phyloP scores from a whole-genome alignment of 2,888 invertebrate species.

The Sphaerophoria rueppellii region DNA sequence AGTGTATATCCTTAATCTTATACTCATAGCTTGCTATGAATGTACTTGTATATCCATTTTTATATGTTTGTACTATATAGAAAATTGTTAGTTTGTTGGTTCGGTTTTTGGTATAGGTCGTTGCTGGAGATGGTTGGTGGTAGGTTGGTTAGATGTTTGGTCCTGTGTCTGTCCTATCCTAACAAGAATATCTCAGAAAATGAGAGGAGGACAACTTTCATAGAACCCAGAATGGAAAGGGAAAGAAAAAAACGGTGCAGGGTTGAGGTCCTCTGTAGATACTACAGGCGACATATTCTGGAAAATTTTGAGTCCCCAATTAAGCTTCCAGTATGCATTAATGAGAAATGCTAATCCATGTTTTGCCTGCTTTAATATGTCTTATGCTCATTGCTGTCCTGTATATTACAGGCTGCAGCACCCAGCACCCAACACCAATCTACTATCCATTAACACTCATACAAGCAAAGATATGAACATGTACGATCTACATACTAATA shows the following conservation, averaged over 20 bases:
- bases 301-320: constrained; percentile 75
- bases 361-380: constrained; percentile 74
- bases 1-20: constrained; percentile 69
- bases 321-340: constrained; percentile 76
- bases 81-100: constrained; percentile 69
- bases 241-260: background rate
- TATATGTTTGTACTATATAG: constrained; percentile 25
- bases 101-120: constrained; percentile 59
- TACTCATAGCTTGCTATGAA: constrained; percentile 23
- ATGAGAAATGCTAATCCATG: constrained; percentile 77
- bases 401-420: constrained; percentile 32
- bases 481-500: constrained; percentile 30
- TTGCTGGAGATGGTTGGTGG: constrained; percentile 43
- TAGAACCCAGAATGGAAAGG: background rate
- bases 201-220: background rate
- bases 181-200: constrained; percentile 36
- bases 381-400: constrained; percentile 68
- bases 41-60: too few species aligned
- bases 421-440: constrained; percentile 19
- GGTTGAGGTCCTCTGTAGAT: constrained; percentile 2
- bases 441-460: constrained; percentile 31
- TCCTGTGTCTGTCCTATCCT: constrained; percentile 4
- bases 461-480: background rate
- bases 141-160: constrained; percentile 20
- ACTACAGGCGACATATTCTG: constrained; percentile 71